Evolutionary conservation across 2,797 vertebrate genomes (phyloP).

Genomic region (Sebastes umbrosus): DNA sequence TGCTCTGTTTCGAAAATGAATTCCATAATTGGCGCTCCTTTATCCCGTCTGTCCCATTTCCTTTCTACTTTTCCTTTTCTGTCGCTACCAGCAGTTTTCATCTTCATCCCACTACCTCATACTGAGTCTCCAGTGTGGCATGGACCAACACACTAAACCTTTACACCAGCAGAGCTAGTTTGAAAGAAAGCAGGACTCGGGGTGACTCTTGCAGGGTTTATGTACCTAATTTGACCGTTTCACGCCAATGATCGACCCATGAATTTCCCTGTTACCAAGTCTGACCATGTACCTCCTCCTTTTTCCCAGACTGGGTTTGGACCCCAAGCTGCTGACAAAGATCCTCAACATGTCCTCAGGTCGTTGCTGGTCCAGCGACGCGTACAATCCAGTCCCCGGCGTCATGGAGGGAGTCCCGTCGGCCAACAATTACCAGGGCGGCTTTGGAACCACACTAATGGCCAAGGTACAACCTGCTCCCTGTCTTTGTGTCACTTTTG

Average conservation of each 20-base stretch:
- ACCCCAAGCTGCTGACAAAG: constrained; percentile 92
- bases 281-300: constrained; percentile 63
- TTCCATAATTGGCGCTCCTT: constrained; percentile 14
- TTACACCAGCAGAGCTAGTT: not conserved
- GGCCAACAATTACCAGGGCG: constrained; percentile 95
- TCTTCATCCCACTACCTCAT: not conserved
- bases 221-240: not conserved
- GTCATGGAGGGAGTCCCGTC: constrained; percentile 95
- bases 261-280: not conserved
- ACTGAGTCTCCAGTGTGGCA: not conserved
- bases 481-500: not conserved
- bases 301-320: constrained; percentile 92
- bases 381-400: constrained; percentile 92
- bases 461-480: constrained; percentile 84
- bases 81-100: not conserved
- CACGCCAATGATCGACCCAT: not conserved
- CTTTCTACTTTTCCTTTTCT: not conserved
- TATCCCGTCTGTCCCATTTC: not conserved
- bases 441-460: constrained; percentile 94
- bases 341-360: constrained; percentile 96
- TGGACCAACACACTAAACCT: not conserved
- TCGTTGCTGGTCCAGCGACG: constrained; percentile 95
- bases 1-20: constrained; percentile 26
- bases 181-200: not conserved
- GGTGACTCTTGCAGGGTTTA: not conserved